These are phyloP conservation scores for Ochotona curzoniae DNA, from an alignment of 2,113 vertebrate species.

Conservation along the genomic window DNA sequence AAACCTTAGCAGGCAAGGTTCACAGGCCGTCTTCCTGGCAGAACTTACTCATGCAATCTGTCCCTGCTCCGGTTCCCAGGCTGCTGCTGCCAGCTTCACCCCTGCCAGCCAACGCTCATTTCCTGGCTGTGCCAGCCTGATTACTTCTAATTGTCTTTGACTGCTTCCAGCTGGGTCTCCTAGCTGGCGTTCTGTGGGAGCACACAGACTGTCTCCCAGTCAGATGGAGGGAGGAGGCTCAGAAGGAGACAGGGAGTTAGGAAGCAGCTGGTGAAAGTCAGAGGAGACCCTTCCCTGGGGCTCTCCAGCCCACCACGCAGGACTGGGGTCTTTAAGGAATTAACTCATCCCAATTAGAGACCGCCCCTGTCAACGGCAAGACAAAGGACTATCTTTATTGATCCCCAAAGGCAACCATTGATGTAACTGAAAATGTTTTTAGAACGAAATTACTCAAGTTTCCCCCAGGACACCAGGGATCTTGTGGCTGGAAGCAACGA, in stretches of 20 bases:
- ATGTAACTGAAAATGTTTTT: background rate
- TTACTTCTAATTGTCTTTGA: slow-evolving; percentile 75
- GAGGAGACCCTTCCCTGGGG: background rate
- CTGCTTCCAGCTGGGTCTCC: slow-evolving; percentile 78
- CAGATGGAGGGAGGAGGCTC: slow-evolving; percentile 60
- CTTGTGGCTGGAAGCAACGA: background rate
- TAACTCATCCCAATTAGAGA: background rate
- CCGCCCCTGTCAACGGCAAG: background rate
- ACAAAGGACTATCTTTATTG: background rate
- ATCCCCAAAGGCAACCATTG: background rate
- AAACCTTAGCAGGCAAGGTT: accelerated
- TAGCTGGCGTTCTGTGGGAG: slow-evolving; percentile 37
- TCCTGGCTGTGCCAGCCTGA: slow-evolving; percentile 67
- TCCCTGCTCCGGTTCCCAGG: background rate
- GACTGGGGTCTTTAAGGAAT: background rate
- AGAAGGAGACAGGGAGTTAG: slow-evolving; percentile 32
- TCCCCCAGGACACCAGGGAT: background rate
- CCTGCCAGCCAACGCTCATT: slow-evolving; percentile 58
- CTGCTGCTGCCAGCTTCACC: slow-evolving; percentile 44
- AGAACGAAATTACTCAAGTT: background rate
- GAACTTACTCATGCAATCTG: background rate
- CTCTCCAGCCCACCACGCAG: background rate
- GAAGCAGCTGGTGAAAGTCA: slow-evolving; percentile 47
- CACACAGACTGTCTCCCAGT: background rate
- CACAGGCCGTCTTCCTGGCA: background rate